Evolutionary conservation across 2,888 invertebrate genomes (phyloP), one percentile per base, ranked within the genome.

Genomic region (Caenorhabditis sp.): DNA sequence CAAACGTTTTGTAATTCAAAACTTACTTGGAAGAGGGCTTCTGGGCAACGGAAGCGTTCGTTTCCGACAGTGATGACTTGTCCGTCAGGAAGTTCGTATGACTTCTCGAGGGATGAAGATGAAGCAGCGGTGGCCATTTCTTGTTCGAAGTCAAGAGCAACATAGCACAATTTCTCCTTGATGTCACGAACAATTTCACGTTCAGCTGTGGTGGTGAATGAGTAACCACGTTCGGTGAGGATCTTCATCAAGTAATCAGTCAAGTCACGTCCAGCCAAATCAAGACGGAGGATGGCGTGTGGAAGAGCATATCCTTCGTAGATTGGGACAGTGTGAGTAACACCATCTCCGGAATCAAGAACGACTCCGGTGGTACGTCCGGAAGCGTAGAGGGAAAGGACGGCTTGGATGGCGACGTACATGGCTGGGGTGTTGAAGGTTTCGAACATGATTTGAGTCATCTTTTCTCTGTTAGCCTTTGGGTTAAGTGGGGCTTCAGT

Each of bases 121-220:
- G 93, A 93, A 88, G 93, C 93, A 78, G 94, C 93, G 89, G 93
- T 93, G 89, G 93, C 73, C 93, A 94, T 93, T 91, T 93, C 93
- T 68, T 96, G 95, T 89, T 97, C 97, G 77, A 99, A 93, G 89
- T 99, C 95, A 89, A 99, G 97, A 12, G 96, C 97, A 87, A 97
- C 95, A 89, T 99, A 99, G 90, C 97, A 99, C 31, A 99, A 91
- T 89, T 97, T 97, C 89, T 99, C 99, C 89, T 84, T 84, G 78
- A 95, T 94, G 90, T 95, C 95, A 85, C 95, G 92, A 76, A 95
- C 95, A 88, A 95, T 95, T 91, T 95, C 95, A 87, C 91, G 93
- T 89, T 89, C 71, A 70, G 77, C 77, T 59, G 87, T 86, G 77
- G 88, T 89, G 66, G 87, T 88, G 85, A 89, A 89, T 49, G 86